Percentiles rank a stretch among this genome's conserved stretches.
These are phyloP conservation scores for Oncorhynchus masou DNA, from an alignment of 2,113 vertebrate genomes.

Conservation along the genomic window DNA sequence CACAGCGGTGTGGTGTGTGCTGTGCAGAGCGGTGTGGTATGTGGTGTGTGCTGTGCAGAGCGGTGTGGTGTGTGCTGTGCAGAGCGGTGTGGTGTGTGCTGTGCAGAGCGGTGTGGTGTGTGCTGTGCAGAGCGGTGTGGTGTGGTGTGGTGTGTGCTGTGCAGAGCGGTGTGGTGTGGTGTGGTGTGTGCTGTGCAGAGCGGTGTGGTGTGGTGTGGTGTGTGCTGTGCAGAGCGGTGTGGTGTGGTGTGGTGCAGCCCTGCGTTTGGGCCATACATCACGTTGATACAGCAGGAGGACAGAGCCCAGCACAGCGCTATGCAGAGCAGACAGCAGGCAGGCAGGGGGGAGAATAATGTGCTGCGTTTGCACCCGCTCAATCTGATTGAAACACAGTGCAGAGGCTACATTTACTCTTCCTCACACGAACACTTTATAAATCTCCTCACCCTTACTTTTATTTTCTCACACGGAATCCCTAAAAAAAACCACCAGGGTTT, in stretches of 20 bases:
- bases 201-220: too few species aligned
- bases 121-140: too few species aligned
- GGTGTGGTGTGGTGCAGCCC: conserved; percentile 12
- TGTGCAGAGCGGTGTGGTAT: too few species aligned
- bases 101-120: too few species aligned
- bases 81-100: too few species aligned
- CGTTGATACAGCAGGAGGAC: conserved; percentile 70
- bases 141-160: too few species aligned
- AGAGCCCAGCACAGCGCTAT: conserved; percentile 67
- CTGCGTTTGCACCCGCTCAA: conserved; percentile 68
- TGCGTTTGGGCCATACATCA: conserved; percentile 69
- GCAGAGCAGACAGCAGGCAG: conserved; percentile 60
- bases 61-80: too few species aligned
- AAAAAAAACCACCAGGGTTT: conserved; percentile 40
- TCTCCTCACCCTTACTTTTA: conserved; percentile 34
- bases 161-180: too few species aligned
- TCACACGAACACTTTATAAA: conserved; percentile 63
- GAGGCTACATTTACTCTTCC: conserved; percentile 58
- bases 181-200: too few species aligned
- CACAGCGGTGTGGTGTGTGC: too few species aligned
- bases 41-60: too few species aligned
- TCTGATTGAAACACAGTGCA: conserved; percentile 66
- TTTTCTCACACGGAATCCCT: conserved; percentile 48
- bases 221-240: too few species aligned
- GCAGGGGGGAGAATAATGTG: conserved; percentile 58